These are phyloP conservation scores for Pachyuromys duprasi DNA, from an alignment of 2,797 vertebrate genomes.

Conservation along the genomic window DNA sequence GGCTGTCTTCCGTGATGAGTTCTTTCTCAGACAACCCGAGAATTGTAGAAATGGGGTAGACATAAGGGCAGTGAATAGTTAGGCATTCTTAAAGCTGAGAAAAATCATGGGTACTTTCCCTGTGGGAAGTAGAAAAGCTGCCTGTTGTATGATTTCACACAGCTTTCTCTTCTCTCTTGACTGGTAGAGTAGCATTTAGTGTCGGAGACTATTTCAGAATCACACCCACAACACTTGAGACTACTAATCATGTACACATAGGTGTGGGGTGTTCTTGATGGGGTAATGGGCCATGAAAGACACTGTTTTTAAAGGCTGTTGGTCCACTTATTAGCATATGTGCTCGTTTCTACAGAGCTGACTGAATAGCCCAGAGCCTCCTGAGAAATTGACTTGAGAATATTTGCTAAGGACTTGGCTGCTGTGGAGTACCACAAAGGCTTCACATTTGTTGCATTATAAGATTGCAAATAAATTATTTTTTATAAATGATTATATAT, in stretches of 20 bases:
- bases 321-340: background rate
- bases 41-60: background rate
- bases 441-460: background rate
- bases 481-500: conserved; percentile 16
- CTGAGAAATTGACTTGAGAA: background rate
- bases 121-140: conserved; percentile 41
- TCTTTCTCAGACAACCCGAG: background rate
- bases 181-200: conserved; percentile 42
- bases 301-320: conserved; percentile 6
- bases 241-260: background rate
- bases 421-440: background rate
- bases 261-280: background rate
- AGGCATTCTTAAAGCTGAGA: conserved; percentile 33
- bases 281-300: background rate
- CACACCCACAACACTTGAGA: conserved; percentile 40
- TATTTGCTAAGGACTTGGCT: conserved; percentile 3
- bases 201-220: conserved; percentile 49
- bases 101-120: conserved; percentile 3
- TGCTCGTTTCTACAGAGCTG: background rate
- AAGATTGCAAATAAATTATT: background rate
- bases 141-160: conserved; percentile 29
- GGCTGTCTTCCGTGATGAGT: background rate
- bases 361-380: background rate
- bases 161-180: conserved; percentile 33
- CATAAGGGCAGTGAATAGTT: background rate